Evolutionary conservation across 1,140 invertebrate species (phyloP).

Genomic region (Camponotus pennsylvanicus): DNA sequence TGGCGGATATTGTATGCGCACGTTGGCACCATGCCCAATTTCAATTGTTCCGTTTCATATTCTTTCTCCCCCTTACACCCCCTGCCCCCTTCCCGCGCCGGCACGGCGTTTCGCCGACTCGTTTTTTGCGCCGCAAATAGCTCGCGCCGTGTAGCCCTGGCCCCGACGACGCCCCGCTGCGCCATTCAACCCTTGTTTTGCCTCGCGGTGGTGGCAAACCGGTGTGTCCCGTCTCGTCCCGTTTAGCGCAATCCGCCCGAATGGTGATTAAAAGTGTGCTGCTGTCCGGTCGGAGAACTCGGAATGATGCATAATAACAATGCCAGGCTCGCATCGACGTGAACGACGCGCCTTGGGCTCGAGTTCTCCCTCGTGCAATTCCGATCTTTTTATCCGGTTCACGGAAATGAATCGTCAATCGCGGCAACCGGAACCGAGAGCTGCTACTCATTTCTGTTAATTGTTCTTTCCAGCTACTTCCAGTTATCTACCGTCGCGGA

Average conservation of each 20-base stretch:
- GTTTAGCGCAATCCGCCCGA: slow-evolving; percentile 75
- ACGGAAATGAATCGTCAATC: slow-evolving; percentile 1
- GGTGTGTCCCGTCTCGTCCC: slow-evolving; percentile 68
- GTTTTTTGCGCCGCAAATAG: slow-evolving; percentile 63
- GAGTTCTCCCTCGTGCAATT: neutral
- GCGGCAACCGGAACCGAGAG: neutral
- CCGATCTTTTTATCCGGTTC: neutral
- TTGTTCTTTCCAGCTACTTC: slow-evolving; percentile 19
- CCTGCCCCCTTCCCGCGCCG: slow-evolving; percentile 48
- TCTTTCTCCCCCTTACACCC: slow-evolving; percentile 43
- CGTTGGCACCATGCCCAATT: slow-evolving; percentile 63
- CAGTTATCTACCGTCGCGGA: slow-evolving; percentile 39
- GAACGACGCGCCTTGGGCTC: neutral
- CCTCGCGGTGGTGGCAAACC: slow-evolving; percentile 46
- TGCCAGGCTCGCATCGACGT: neutral
- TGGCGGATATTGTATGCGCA: slow-evolving; percentile 53
- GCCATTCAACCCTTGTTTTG: slow-evolving; percentile 78
- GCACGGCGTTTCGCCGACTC: slow-evolving; percentile 32
- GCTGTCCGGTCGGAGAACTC: slow-evolving; percentile 57
- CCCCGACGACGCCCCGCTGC: slow-evolving; percentile 63
- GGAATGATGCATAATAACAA: slow-evolving; percentile 58
- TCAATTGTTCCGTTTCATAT: slow-evolving; percentile 77
- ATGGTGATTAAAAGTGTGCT: slow-evolving; percentile 80
- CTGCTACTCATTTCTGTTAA: slow-evolving; percentile 21
- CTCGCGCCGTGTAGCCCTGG: slow-evolving; percentile 61